A percentile compares a stretch with the other conserved stretches of the same genome.
These are phyloP conservation scores for Choloepus didactylus DNA, from an alignment of 2,797 vertebrate species.

Conservation along the genomic window DNA sequence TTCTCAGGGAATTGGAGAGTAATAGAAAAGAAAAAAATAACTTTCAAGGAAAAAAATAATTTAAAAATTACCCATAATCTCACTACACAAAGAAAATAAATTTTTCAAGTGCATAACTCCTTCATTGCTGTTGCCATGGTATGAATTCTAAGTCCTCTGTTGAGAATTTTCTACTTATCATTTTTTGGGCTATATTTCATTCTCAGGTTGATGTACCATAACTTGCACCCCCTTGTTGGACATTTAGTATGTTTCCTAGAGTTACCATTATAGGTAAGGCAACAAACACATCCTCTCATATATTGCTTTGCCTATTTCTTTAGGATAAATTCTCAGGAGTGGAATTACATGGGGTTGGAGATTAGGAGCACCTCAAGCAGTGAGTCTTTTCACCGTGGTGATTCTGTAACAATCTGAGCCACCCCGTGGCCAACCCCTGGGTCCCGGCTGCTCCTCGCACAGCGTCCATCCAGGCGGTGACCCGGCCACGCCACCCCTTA, in stretches of 20 bases:
- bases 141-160: neutral
- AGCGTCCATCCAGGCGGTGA: too few species aligned
- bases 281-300: neutral
- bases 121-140: neutral
- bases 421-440: too few species aligned
- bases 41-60: conserved; percentile 15
- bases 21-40: conserved; percentile 3
- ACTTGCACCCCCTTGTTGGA: neutral
- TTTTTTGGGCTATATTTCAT: neutral
- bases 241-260: neutral
- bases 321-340: neutral
- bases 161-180: neutral
- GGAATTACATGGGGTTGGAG: neutral
- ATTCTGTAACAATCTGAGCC: neutral
- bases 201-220: neutral
- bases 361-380: neutral
- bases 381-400: neutral
- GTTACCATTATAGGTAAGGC: neutral
- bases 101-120: neutral
- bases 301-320: neutral
- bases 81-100: neutral
- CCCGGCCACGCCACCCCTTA: neutral
- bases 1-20: neutral
- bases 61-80: conserved; percentile 10
- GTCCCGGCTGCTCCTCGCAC: too few species aligned